phyloP scores from a whole-genome alignment of 1,140 invertebrate genomes.

The Diorhabda carinulata region DNA sequence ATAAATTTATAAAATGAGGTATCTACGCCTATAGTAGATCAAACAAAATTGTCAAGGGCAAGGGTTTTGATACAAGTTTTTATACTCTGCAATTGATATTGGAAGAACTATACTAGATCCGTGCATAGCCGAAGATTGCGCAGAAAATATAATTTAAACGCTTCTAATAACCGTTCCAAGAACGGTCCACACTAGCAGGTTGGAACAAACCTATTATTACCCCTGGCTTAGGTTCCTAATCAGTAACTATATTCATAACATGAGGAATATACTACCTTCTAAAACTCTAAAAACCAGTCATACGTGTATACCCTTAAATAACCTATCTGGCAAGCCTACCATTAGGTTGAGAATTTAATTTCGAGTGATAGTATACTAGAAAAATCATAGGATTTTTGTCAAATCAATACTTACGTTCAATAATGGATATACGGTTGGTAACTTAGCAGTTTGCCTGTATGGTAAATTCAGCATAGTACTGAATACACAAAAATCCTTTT shows the following conservation, averaged over 20 bases:
- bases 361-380: background rate
- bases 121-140: no score
- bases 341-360: background rate
- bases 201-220: background rate
- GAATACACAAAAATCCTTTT: slow-evolving; percentile 48
- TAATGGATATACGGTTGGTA: slow-evolving; percentile 56
- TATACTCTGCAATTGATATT: no score
- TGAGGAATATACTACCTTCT: background rate
- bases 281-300: background rate
- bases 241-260: background rate
- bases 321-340: background rate
- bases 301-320: no score
- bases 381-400: background rate
- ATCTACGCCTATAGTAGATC: no score
- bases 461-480: slow-evolving; percentile 55
- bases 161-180: no score
- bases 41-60: no score
- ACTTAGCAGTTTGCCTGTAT: slow-evolving; percentile 52
- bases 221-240: background rate
- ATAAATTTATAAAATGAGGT: no score
- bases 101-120: no score
- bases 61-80: no score
- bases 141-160: no score
- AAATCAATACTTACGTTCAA: slow-evolving; percentile 46
- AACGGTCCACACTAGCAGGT: no score